Evolutionary conservation across 2,797 vertebrate species (phyloP).

Genomic region (Bradypodion pumilum): DNA sequence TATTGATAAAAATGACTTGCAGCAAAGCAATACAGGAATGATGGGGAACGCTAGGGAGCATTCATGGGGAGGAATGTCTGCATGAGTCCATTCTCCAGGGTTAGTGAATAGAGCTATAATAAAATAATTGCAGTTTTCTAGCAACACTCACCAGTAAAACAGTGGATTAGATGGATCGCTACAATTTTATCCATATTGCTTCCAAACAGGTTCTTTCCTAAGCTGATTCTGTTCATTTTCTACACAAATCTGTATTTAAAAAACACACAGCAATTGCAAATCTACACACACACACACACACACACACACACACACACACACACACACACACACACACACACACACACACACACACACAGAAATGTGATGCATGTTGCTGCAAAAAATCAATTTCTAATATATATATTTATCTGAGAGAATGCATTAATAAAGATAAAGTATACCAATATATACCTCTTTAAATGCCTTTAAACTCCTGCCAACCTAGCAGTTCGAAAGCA

Average conservation of each 20-base stretch:
- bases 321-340: too few species aligned
- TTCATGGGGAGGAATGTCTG: neutral
- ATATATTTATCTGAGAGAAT: neutral
- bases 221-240: neutral
- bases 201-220: neutral
- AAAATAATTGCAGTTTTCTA: neutral
- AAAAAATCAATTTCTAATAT: neutral
- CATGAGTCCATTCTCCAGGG: neutral
- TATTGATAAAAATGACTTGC: slow-evolving; percentile 36
- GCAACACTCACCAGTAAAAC: neutral
- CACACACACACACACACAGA: too few species aligned
- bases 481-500: too few species aligned
- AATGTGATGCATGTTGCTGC: neutral
- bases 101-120: neutral
- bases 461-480: too few species aligned
- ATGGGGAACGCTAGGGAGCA: neutral
- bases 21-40: slow-evolving; percentile 13
- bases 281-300: too few species aligned
- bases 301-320: too few species aligned
- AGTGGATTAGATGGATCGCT: neutral
- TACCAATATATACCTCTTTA: too few species aligned
- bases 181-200: neutral
- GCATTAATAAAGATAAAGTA: neutral
- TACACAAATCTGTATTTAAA: neutral
- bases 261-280: neutral